Percentiles rank a stretch among this genome's conserved stretches.
These are phyloP conservation scores for Siniperca undulata DNA, from an alignment of 2,797 vertebrate species.

Conservation along the genomic window DNA sequence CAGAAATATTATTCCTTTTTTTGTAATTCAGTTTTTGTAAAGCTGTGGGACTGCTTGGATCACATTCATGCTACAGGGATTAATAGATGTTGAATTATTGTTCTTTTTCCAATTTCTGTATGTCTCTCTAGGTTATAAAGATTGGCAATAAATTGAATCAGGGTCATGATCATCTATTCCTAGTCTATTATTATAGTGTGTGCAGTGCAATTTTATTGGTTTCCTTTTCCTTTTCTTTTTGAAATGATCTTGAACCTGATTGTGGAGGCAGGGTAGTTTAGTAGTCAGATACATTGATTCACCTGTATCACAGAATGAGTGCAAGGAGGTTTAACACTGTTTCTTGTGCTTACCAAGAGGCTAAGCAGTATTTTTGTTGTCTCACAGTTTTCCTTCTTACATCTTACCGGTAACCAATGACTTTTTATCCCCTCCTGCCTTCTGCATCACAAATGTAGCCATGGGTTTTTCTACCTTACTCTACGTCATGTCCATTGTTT, in stretches of 20 bases:
- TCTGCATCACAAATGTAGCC: not conserved
- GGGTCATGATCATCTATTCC: not conserved
- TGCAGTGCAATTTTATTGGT: not conserved
- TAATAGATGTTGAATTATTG: slow-evolving; percentile 40
- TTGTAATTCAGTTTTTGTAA: slow-evolving; percentile 17
- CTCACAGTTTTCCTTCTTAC: not conserved
- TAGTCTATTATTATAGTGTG: slow-evolving; percentile 19
- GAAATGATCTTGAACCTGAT: slow-evolving; percentile 18
- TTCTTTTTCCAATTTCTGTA: slow-evolving; percentile 23
- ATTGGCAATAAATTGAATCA: slow-evolving; percentile 23
- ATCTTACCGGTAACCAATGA: not conserved
- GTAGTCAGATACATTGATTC: slow-evolving; percentile 3
- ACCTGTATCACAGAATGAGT: not conserved
- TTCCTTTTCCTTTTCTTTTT: slow-evolving; percentile 5
- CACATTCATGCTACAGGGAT: slow-evolving; percentile 3
- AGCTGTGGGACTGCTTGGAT: slow-evolving; percentile 3
- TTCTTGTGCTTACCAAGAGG: not conserved
- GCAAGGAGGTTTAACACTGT: not conserved
- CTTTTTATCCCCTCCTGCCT: too few species aligned
- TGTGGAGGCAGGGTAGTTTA: slow-evolving; percentile 14
- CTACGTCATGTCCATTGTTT: not conserved
- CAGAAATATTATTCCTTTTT: slow-evolving; percentile 7
- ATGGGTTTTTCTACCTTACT: not conserved
- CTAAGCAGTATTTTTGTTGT: not conserved
- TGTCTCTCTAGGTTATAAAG: slow-evolving; percentile 9